These are phyloP conservation scores for Metopolophium dirhodum DNA, from an alignment of 1,140 invertebrate genomes.

Conservation along the genomic window DNA sequence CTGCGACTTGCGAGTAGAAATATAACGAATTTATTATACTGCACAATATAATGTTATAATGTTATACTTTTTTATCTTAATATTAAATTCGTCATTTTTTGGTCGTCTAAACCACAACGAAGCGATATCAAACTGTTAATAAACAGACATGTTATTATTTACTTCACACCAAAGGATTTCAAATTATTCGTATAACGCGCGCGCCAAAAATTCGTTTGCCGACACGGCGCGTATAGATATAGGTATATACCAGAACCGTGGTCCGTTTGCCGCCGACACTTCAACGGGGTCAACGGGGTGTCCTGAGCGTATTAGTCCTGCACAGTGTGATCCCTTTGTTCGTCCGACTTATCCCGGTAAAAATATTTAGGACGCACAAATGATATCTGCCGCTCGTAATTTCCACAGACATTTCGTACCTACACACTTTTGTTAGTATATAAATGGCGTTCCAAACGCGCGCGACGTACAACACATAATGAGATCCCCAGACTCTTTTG, in stretches of 20 bases:
- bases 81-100: not conserved
- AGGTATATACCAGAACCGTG: not conserved
- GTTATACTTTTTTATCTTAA: not conserved
- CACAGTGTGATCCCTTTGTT: conserved; percentile 50
- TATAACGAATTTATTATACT: not conserved
- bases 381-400: conserved; percentile 16
- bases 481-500: not conserved
- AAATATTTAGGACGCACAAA: conserved; percentile 42
- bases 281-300: conserved; percentile 49
- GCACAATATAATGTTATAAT: not conserved
- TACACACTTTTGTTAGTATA: not conserved
- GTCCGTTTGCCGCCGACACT: conserved; percentile 1
- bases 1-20: not conserved
- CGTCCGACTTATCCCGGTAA: not conserved
- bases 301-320: conserved; percentile 31
- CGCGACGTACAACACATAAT: not conserved
- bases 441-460: conserved; percentile 17
- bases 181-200: not conserved
- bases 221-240: no score
- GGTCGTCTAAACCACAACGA: not conserved
- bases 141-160: not conserved
- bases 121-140: not conserved
- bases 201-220: conserved; percentile 13
- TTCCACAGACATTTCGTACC: conserved; percentile 45
- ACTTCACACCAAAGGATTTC: not conserved